Evolutionary conservation across 1,140 invertebrate species (phyloP).

Genomic region (Caenorhabditis brenneri): DNA sequence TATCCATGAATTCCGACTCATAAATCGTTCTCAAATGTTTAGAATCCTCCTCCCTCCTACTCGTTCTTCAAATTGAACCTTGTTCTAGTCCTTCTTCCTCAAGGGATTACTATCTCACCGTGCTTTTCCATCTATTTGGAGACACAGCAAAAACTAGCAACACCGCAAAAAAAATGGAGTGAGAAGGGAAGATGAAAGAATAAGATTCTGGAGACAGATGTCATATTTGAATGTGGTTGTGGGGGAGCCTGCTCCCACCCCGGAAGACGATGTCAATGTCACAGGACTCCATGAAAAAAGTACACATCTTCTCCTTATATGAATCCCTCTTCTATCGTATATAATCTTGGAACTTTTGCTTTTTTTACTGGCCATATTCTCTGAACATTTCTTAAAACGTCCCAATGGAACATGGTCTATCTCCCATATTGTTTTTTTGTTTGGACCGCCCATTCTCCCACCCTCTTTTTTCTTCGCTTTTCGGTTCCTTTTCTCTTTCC

Average conservation of each 20-base stretch:
- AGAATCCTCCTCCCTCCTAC: background rate
- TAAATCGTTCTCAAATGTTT: conserved; percentile 10
- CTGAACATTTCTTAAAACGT: background rate
- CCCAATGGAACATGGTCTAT: conserved; percentile 13
- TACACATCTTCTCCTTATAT: background rate
- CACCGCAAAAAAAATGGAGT: conserved; percentile 30
- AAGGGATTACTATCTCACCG: conserved; percentile 30
- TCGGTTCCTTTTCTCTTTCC: background rate
- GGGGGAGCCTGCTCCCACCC: background rate
- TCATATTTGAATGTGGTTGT: conserved; percentile 14
- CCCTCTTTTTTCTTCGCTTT: background rate
- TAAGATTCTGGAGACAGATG: conserved; percentile 42
- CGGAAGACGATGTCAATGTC: conserved; percentile 40
- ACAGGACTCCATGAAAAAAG: background rate
- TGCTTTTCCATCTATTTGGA: background rate
- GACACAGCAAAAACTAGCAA: no score
- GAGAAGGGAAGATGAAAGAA: conserved; percentile 30
- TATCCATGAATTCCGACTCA: background rate
- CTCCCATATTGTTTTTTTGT: background rate
- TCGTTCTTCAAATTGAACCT: conserved; percentile 30
- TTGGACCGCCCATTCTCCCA: background rate
- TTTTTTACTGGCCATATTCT: no score
- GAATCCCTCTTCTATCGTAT: conserved; percentile 10
- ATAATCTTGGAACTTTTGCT: conserved; percentile 10
- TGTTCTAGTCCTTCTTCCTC: conserved; percentile 4